Percentiles rank a stretch among this genome's conserved stretches.
Evolutionary conservation across 2,113 vertebrate species (phyloP).

Genomic region (cat (Felis catus)): F.catus_Fca126_mat1.0 CM031411.1:44067501-44068000

Average conservation of each 20-base stretch:
- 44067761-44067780: constrained; percentile 1
- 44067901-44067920: background rate
- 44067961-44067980: background rate
- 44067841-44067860: background rate
- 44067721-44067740: constrained; percentile 39
- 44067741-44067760: constrained; percentile 31
- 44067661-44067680: background rate
- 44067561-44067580: background rate
- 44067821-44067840: constrained; percentile 23
- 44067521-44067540: background rate
- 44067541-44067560: constrained; percentile 22
- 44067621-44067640: background rate
- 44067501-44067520: background rate
- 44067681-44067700: background rate
- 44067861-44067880: background rate
- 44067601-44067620: background rate
- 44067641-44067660: background rate
- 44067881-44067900: background rate
- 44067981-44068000: background rate
- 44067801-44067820: constrained; percentile 40
- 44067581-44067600: background rate
- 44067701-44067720: background rate
- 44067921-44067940: background rate
- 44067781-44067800: constrained; percentile 57
- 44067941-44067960: background rate